Evolutionary conservation across 1,140 invertebrate species (phyloP), one percentile per base, ranked within the genome.

Genomic region (Plodia interpunctella): DNA sequence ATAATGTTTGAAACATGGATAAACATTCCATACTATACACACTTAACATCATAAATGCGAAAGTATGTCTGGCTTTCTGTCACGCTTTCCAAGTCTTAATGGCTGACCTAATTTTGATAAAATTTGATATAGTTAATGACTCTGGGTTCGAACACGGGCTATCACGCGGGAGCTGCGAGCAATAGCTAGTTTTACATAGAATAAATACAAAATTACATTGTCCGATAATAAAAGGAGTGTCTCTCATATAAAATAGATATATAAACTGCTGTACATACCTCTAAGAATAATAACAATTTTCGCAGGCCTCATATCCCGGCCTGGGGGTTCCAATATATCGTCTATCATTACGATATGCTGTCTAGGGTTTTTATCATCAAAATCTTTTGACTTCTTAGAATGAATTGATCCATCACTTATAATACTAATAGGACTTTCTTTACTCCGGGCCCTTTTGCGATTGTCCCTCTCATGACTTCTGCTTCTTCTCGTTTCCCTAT

Each of bases 271-370:
- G 6, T 11, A 51, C 18, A 9, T 93, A 61, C 98, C 97, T 84
- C 98, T 90, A 11, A 99, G 83, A 70, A 99, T 96, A 55, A 98
- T 95, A 19, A 95, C 95, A 66, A 99, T 95, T 80, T 96, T 94
- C 19, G 92, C 90, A 51, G 97, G 96, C 76, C 97, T 91, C 65
- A 92, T 94, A 67, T 92, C 92, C 65, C 95, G 91, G 51, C 94
- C 96, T 51, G 95, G 96, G 52, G 86, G 79, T 67, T 91, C 93
- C 60, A 98, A 81, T 19, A 99, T 74, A 79, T 98, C 97, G 79
- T 98, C 96, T 60, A 98, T 94, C 78, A 94, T 90, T n/a, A 92
- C 87, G 13, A 91, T 73, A 70, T 90, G 91, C 15, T 44, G 13
- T 66, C 67, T 83, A 63, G 75, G 58, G 38, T 71, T 57, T 13